These are phyloP conservation scores for Rhorus exstirpatorius DNA, from an alignment of 2,888 invertebrate genomes.

Conservation along the genomic window DNA sequence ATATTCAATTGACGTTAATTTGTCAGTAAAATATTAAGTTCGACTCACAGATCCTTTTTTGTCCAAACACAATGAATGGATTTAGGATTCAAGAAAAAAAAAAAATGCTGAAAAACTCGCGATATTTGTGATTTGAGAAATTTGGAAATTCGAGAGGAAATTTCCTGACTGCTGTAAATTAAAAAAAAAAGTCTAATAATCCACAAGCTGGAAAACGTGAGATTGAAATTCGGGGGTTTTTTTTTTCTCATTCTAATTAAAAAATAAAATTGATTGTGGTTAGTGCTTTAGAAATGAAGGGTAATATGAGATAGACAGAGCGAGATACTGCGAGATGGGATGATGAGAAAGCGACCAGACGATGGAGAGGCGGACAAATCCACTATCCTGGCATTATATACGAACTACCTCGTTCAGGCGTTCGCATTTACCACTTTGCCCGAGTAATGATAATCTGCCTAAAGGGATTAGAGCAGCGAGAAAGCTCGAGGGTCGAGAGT, in stretches of 20 bases:
- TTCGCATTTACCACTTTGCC: constrained; percentile 70
- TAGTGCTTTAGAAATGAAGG: constrained; percentile 50
- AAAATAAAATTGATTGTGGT: constrained; percentile 47
- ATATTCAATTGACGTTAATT: not conserved
- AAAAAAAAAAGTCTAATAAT: too few species aligned
- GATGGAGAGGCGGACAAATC: constrained; percentile 63
- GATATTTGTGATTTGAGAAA: too few species aligned
- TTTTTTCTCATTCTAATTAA: too few species aligned
- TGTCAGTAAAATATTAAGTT: not conserved
- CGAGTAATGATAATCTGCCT: constrained; percentile 78
- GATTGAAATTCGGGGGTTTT: too few species aligned
- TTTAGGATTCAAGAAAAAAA: too few species aligned
- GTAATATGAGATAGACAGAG: constrained; percentile 43
- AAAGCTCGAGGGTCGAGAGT: constrained; percentile 46
- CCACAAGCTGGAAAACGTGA: too few species aligned
- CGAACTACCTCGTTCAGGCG: constrained; percentile 51
- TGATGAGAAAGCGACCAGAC: constrained; percentile 54
- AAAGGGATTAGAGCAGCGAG: constrained; percentile 76
- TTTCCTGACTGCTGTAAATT: too few species aligned
- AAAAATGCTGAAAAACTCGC: too few species aligned
- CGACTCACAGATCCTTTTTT: not conserved
- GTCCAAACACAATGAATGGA: not conserved
- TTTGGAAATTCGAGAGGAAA: too few species aligned
- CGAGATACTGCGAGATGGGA: constrained; percentile 30
- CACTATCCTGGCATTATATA: constrained; percentile 55